Conservation (phyloP, 2,888 invertebrate species). For the Campopleginae sp. region DNA sequence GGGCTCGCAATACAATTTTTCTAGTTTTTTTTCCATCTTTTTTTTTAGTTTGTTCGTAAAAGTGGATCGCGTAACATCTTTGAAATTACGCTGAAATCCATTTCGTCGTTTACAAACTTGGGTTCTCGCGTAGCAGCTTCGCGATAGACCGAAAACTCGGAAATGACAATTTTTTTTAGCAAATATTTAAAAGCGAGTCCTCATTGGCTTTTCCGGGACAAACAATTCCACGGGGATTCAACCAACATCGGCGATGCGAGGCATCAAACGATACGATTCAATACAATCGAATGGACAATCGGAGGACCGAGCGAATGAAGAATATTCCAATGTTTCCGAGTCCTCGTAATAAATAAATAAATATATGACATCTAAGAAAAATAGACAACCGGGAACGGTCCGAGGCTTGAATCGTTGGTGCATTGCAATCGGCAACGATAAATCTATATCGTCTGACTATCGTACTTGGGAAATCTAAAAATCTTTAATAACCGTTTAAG, state of each 20-base stretch:
- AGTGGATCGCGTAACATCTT: conserved; percentile 45
- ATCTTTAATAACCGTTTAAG: conserved; percentile 66
- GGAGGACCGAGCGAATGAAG: background rate
- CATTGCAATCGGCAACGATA: conserved; percentile 64
- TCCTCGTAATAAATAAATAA: conserved; percentile 64
- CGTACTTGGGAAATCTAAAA: conserved; percentile 74
- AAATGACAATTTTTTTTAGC: conserved; percentile 61
- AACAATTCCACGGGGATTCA: background rate
- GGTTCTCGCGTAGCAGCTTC: conserved; percentile 55
- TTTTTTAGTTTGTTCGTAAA: background rate
- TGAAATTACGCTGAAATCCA: conserved; percentile 31
- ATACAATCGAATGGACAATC: background rate
- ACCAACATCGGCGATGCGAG: background rate
- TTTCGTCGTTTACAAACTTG: conserved; percentile 68
- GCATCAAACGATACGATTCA: background rate
- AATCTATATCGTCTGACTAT: conserved; percentile 64
- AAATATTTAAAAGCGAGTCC: conserved; percentile 10
- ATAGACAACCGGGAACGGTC: conserved; percentile 70
- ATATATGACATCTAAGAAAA: conserved; percentile 38
- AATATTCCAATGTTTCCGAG: conserved; percentile 64
- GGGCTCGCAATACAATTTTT: conserved; percentile 41
- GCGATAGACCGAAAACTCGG: conserved; percentile 71
- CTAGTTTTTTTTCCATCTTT: conserved; percentile 16
- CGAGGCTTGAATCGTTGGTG: conserved; percentile 75
- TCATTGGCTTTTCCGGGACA: background rate